Evolutionary conservation across 2,797 vertebrate genomes (phyloP).

Genomic region (Fratercula arctica): DNA sequence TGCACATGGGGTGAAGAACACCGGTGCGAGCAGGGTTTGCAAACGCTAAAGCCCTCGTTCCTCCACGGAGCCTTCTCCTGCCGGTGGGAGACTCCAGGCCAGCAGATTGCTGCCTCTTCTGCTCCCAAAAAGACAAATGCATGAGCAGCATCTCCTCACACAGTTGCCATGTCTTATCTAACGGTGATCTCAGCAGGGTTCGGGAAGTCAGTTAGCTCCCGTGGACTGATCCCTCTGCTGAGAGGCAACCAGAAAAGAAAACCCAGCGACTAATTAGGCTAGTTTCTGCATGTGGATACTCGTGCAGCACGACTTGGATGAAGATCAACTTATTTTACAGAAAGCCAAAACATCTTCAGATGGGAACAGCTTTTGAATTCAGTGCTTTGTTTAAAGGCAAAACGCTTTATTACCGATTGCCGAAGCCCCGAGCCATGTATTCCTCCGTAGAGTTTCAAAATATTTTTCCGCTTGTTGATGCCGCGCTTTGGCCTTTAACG

Average conservation of each 20-base stretch:
- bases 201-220: background rate
- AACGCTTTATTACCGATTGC: background rate
- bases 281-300: fast-evolving
- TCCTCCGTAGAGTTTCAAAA: background rate
- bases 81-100: fast-evolving
- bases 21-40: fast-evolving
- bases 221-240: background rate
- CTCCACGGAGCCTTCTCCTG: fast-evolving
- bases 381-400: background rate
- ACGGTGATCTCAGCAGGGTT: background rate
- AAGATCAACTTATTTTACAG: background rate
- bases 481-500: background rate
- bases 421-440: background rate
- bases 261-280: fast-evolving
- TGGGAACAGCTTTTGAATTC: background rate
- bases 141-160: fast-evolving
- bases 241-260: background rate
- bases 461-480: background rate
- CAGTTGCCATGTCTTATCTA: background rate
- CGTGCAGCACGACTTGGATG: background rate
- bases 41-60: no score
- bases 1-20: fast-evolving
- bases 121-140: background rate
- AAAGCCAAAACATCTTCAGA: background rate
- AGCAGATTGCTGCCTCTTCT: no score